These are phyloP conservation scores for Cepphus grylle DNA, from an alignment of 2,113 vertebrate genomes.

Conservation along the genomic window DNA sequence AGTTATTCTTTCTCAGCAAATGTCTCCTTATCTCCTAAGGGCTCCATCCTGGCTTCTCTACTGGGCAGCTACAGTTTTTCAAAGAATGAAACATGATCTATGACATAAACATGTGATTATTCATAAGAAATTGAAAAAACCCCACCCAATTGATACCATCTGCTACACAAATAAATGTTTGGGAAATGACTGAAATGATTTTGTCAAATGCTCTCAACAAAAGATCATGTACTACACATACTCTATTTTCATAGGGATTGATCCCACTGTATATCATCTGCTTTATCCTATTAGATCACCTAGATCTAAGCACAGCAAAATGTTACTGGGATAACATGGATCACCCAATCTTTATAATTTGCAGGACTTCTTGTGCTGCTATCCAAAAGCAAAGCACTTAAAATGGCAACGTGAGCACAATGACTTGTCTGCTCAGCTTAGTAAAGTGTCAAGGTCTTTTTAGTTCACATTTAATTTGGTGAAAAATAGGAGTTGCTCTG, in stretches of 20 bases:
- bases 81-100: not conserved
- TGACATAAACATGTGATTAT: not conserved
- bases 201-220: not conserved
- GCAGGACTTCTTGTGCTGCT: not conserved
- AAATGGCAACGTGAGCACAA: not conserved
- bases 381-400: not conserved
- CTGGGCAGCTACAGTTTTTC: not conserved
- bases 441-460: not conserved
- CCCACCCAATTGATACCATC: not conserved
- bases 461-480: not conserved
- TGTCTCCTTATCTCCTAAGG: not conserved
- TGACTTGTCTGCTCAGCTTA: not conserved
- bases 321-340: not conserved
- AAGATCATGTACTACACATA: rapidly evolving
- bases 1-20: not conserved
- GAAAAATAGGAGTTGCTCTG: not conserved
- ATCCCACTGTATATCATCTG: not conserved
- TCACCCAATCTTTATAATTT: not conserved
- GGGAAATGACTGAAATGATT: not conserved
- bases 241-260: not conserved
- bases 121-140: not conserved
- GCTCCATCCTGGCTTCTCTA: not conserved
- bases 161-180: not conserved
- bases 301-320: not conserved
- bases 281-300: not conserved